Evolutionary conservation across 2,888 invertebrate genomes (phyloP).

Genomic region (Chalcosyrphus nemorum): DNA sequence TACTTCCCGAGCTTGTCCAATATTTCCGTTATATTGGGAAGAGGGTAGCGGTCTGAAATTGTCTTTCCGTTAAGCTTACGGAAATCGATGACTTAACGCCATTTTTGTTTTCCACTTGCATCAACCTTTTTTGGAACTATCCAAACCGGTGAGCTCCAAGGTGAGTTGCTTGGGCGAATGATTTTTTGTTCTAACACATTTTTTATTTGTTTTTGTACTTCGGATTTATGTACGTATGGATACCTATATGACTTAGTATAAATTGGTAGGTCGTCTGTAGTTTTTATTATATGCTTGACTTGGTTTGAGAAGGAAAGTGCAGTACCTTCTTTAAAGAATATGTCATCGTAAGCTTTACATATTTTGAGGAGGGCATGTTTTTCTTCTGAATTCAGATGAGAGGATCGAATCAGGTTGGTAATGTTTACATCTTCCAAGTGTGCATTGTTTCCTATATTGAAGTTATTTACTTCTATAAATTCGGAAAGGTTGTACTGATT

Average conservation of each 20-base stretch:
- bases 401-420: not conserved
- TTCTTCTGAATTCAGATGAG: not conserved
- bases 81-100: not conserved
- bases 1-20: not conserved
- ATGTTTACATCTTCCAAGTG: not conserved
- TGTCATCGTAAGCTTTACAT: not conserved
- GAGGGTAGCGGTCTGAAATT: not conserved
- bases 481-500: not conserved
- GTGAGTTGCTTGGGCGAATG: not conserved
- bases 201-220: not conserved
- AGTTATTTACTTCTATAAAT: no score
- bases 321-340: not conserved
- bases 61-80: not conserved
- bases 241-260: constrained; percentile 1
- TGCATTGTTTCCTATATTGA: no score
- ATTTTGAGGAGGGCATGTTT: not conserved
- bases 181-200: not conserved
- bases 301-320: not conserved
- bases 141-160: not conserved
- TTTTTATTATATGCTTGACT: not conserved
- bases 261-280: not conserved
- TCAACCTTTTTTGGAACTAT: not conserved
- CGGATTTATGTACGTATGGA: not conserved
- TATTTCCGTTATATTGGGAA: not conserved
- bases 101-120: not conserved